Evolutionary conservation across 2,113 vertebrate species (phyloP).

Genomic region (Eudyptes chrysolophus): DNA sequence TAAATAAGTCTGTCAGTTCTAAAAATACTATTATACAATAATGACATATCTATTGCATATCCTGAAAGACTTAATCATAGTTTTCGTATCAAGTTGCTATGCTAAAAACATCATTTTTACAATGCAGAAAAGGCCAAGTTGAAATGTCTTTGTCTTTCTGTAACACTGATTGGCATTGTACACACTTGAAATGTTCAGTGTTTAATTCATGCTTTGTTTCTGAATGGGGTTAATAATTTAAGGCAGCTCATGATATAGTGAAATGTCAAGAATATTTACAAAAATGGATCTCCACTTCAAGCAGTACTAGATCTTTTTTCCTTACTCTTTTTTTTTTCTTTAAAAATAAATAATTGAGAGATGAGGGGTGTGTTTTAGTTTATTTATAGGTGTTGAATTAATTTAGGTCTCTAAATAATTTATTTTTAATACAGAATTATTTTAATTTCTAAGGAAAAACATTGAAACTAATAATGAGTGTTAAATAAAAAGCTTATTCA

Average conservation of each 20-base stretch:
- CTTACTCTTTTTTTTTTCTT: background rate
- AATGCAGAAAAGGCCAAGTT: background rate
- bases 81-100: background rate
- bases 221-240: background rate
- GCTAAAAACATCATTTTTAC: background rate
- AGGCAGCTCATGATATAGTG: background rate
- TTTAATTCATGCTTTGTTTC: background rate
- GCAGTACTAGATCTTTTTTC: background rate
- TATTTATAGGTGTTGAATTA: background rate
- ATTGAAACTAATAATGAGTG: background rate
- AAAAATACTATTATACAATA: background rate
- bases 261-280: background rate
- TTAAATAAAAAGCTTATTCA: background rate
- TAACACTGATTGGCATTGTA: background rate
- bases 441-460: background rate
- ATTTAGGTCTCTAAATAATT: background rate
- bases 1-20: background rate
- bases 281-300: background rate
- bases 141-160: background rate
- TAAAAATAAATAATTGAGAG: background rate
- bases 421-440: background rate
- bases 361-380: background rate
- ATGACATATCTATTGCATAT: background rate
- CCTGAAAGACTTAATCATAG: background rate
- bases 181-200: background rate